Base-by-base conservation (phyloP, 2,113 vertebrate genomes). In the Oryzias javanicus region DNA sequence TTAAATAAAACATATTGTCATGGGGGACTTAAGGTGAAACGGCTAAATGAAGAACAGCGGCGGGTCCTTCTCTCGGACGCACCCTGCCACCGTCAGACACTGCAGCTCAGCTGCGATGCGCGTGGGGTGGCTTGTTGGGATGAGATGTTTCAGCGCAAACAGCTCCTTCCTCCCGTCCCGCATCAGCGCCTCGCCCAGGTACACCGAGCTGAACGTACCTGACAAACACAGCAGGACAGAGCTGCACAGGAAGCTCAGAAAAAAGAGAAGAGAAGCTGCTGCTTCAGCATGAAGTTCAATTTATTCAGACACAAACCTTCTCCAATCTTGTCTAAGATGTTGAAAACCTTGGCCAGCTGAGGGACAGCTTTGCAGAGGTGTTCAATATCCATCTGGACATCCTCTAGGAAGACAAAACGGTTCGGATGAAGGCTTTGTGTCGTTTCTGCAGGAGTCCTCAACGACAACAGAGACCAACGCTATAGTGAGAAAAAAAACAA, bases 161-260 rank as follows among this genome's bases (percentile, higher is more conserved):
- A 90, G 94, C 72, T 94, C 93, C 81, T 91, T 95, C 4, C 19
- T 78, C 57, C 95, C 94, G 52, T 92, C 84, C 29, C 76, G 90
- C 82, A 94, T 81, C 59, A 92, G 92, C 47, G 93, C 94, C 78
- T 95, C 94, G 19, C 94, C 97, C 82, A 98, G 88, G 85, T 97
- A 99, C 68, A 99, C 97, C 2, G 96, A 95, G 89, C 97, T 99
- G 85, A 99, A 99, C 2, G 97, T 99, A 67, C 97, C 97, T 99
- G 64, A 69, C 51, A 16, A 4, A 47, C n/a, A 4, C 19, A 18
- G 16, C 44, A n/a, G 15, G 46, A 47, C 35, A 35, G 35, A 35
- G 35, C 1, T 12, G 35, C 35, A 35, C 35, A 27, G 25, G 25
- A 27, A 27, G 35, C 35, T 35, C 10, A 35, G 12, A 35, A 12